phyloP scores from a whole-genome alignment of 2,113 vertebrate species.

The Xenopus borealis region DNA sequence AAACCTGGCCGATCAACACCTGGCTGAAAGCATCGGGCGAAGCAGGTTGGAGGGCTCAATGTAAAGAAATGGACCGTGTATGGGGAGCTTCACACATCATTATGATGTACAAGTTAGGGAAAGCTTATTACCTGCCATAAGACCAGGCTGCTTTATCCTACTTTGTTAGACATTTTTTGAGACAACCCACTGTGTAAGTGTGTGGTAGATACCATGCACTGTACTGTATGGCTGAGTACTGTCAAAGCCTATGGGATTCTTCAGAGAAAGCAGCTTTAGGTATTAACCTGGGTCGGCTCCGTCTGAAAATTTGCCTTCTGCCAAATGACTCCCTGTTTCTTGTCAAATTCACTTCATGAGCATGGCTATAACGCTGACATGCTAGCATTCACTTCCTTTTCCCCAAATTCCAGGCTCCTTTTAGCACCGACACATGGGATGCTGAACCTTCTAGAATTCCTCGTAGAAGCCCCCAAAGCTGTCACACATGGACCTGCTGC shows the following conservation, averaged over 20 bases:
- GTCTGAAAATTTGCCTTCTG: conserved; percentile 29
- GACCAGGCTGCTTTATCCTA: too few relatives aligned
- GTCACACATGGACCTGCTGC: neutral
- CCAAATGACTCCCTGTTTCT: conserved; percentile 30
- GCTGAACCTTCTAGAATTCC: neutral
- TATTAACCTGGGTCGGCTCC: conserved; percentile 41
- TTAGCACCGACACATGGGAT: neutral
- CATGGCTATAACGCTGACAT: conserved; percentile 5
- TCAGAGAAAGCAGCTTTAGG: conserved; percentile 40
- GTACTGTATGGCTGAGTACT: conserved; percentile 15
- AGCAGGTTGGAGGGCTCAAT: too few relatives aligned
- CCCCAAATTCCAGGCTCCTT: neutral
- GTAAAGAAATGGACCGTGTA: too few relatives aligned
- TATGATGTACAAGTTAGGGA: too few relatives aligned
- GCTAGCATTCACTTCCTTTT: conserved; percentile 5
- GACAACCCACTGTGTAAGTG: neutral
- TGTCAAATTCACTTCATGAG: conserved; percentile 41
- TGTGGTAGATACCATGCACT: neutral
- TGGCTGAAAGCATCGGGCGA: too few relatives aligned
- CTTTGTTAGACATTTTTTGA: too few relatives aligned
- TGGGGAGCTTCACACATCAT: too few relatives aligned
- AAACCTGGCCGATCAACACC: too few relatives aligned
- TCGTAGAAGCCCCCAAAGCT: neutral
- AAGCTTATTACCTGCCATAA: too few relatives aligned
- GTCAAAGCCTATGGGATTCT: conserved; percentile 21